phyloP scores from a whole-genome alignment of 2,888 invertebrate genomes.

The Opisthograptis luteolata region DNA sequence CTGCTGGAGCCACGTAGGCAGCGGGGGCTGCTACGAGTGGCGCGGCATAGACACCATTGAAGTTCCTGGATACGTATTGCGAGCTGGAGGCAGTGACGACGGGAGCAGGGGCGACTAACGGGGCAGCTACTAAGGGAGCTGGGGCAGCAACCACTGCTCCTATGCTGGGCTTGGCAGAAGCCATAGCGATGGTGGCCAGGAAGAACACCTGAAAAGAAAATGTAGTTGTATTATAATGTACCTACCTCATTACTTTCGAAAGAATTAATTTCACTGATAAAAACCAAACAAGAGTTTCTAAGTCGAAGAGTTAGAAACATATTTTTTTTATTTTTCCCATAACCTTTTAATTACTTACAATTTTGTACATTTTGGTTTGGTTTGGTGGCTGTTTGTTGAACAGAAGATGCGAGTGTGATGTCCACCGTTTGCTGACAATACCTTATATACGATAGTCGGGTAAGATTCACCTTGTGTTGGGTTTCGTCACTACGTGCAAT shows the following conservation, averaged over 20 bases:
- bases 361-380: constrained; percentile 68
- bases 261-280: not conserved
- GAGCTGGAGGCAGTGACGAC: constrained; percentile 64
- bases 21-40: constrained; percentile 87
- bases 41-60: constrained; percentile 60
- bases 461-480: constrained; percentile 78
- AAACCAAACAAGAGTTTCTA: too few relatives aligned
- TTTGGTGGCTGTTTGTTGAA: constrained; percentile 55
- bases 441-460: constrained; percentile 73
- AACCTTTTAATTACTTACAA: constrained; percentile 53
- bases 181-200: constrained; percentile 63
- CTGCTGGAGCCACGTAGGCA: constrained; percentile 86
- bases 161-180: constrained; percentile 63
- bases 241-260: not conserved
- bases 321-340: too few relatives aligned
- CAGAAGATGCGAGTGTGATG: constrained; percentile 71
- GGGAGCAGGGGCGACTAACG: constrained; percentile 58
- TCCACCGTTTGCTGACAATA: constrained; percentile 62
- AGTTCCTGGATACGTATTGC: constrained; percentile 49
- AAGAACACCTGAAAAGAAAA: constrained; percentile 62
- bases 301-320: too few relatives aligned
- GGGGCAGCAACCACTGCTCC: constrained; percentile 61
- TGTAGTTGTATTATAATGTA: not conserved
- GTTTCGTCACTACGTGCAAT: constrained; percentile 70
- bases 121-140: constrained; percentile 73